phyloP scores from a whole-genome alignment of 1,140 invertebrate species.

The Parasteatoda tepidariorum region DNA sequence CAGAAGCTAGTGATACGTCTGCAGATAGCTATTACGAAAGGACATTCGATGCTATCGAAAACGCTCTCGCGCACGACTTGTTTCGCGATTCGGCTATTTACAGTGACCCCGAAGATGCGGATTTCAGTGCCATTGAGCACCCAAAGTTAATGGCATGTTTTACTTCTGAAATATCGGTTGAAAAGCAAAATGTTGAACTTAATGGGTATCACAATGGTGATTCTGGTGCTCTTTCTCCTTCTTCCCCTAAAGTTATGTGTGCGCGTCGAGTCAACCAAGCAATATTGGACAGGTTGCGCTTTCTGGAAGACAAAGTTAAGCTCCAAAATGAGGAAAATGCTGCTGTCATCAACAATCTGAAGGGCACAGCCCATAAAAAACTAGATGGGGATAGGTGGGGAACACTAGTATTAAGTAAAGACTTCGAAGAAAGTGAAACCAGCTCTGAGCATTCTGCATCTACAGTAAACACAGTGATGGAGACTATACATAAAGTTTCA shows the following conservation, averaged over 20 bases:
- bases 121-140: constrained; percentile 61
- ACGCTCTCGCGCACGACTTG: constrained; percentile 74
- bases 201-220: constrained; percentile 64
- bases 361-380: constrained; percentile 65
- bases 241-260: constrained; percentile 52
- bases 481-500: constrained; percentile 61
- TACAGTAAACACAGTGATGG: constrained; percentile 69
- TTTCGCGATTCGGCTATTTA: constrained; percentile 86
- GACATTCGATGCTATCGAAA: constrained; percentile 81
- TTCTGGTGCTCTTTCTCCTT: constrained; percentile 64
- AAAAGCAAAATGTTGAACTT: too few relatives aligned
- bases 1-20: constrained; percentile 66
- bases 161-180: too few relatives aligned
- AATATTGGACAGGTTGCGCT: constrained; percentile 65
- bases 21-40: constrained; percentile 80
- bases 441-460: constrained; percentile 70
- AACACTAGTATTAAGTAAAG: constrained; percentile 59
- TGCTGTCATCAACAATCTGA: constrained; percentile 59
- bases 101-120: constrained; percentile 76
- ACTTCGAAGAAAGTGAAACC: constrained; percentile 69
- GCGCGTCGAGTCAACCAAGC: constrained; percentile 50
- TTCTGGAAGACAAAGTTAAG: constrained; percentile 64
- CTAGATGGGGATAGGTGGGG: constrained; percentile 65
- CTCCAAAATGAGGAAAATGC: constrained; percentile 60
- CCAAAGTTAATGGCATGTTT: not conserved